Percentiles rank a stretch among this genome's conserved stretches.
Conservation (phyloP, 2,113 vertebrate species). For the Brachionichthys hirsutus region DNA sequence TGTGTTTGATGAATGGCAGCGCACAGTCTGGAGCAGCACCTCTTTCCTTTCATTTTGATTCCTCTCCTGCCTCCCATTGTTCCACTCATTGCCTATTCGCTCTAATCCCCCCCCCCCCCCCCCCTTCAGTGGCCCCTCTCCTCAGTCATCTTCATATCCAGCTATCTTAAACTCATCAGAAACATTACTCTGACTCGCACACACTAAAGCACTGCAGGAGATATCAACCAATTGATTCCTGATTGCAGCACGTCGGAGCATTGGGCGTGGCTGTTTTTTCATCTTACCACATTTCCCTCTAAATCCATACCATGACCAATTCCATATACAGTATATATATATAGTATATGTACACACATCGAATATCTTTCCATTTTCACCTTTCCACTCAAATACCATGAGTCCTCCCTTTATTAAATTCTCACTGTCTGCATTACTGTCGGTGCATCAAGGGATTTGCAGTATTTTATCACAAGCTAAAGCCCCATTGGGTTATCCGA, state of each 20-base stretch:
- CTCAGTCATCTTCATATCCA: conserved; percentile 14
- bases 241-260: no score
- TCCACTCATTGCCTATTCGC: conserved; percentile 17
- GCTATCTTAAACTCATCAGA: conserved; percentile 3
- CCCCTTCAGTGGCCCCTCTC: conserved; percentile 3
- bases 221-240: conserved; percentile 3
- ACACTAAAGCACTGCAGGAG: conserved; percentile 3
- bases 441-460: conserved; percentile 29
- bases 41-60: conserved; percentile 16
- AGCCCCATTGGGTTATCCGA: conserved; percentile 29
- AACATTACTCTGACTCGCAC: conserved; percentile 1
- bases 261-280: background rate
- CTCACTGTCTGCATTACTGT: conserved; percentile 27
- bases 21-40: conserved; percentile 23
- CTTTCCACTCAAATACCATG: conserved; percentile 59
- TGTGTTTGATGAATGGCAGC: conserved; percentile 42
- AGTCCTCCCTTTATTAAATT: conserved; percentile 59
- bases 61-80: conserved; percentile 5
- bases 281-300: background rate
- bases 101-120: no score
- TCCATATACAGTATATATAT: no score
- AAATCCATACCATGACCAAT: conserved; percentile 11
- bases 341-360: conserved; percentile 36
- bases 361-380: conserved; percentile 49
- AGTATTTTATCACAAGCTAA: conserved; percentile 26